Conservation (phyloP, 2,797 vertebrate genomes). For the Catamblyrhynchus diadema region DNA sequence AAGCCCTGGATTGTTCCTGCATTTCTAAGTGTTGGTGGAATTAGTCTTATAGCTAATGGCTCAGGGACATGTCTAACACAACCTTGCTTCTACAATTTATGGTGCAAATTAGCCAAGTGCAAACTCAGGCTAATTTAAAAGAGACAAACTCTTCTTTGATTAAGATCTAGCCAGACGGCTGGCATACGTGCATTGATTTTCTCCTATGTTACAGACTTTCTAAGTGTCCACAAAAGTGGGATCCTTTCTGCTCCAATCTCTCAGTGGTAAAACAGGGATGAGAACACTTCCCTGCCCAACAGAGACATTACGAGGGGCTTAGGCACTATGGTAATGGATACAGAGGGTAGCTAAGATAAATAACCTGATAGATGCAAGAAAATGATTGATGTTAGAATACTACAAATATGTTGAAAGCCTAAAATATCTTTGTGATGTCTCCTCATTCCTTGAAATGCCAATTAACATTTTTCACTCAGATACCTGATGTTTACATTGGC, state of each 20-base stretch:
- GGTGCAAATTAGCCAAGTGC: neutral
- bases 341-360: conserved; percentile 57
- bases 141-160: neutral
- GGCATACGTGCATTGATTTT: neutral
- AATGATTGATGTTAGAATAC: conserved; percentile 44
- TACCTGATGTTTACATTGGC: conserved; percentile 65
- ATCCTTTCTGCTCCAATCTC: neutral
- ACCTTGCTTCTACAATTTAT: neutral
- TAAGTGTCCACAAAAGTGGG: neutral
- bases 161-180: neutral
- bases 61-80: neutral
- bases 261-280: neutral
- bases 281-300: neutral
- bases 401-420: conserved; percentile 55
- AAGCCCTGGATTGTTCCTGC: neutral
- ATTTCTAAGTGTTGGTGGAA: neutral
- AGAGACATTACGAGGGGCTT: conserved; percentile 13
- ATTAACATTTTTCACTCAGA: conserved; percentile 70
- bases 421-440: conserved; percentile 53
- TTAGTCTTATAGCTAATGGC: neutral
- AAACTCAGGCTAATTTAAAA: neutral
- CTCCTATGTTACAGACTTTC: neutral
- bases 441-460: conserved; percentile 53
- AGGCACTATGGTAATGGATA: conserved; percentile 46
- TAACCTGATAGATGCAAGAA: conserved; percentile 44